A percentile compares a stretch with the other conserved stretches of the same genome.
phyloP scores from a whole-genome alignment of 1,140 invertebrate species.

The Drosophila lacteicornis region DNA sequence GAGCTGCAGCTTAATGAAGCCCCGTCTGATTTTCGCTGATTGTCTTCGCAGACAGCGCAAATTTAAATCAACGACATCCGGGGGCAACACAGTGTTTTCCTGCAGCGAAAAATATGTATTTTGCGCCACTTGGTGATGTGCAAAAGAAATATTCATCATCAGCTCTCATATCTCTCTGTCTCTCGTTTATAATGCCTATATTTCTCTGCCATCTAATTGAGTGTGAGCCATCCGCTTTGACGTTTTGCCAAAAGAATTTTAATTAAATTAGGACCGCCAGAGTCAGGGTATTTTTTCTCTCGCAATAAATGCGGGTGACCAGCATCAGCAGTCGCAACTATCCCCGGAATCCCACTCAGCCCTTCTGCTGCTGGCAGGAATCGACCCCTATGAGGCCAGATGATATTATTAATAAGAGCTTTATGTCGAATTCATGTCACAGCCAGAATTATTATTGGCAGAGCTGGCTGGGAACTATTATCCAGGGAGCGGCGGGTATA shows the following conservation, averaged over 20 bases:
- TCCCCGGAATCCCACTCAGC: constrained; percentile 7
- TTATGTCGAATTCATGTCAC: constrained; percentile 53
- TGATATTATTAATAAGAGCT: constrained; percentile 52
- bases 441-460: constrained; percentile 43
- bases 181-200: constrained; percentile 12
- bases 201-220: constrained; percentile 53
- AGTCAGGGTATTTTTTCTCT: neutral
- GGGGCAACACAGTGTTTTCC: constrained; percentile 40
- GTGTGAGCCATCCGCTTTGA: constrained; percentile 45
- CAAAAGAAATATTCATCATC: constrained; percentile 32
- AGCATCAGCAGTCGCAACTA: neutral
- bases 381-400: constrained; percentile 29
- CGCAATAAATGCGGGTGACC: constrained; percentile 58
- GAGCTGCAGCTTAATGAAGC: constrained; percentile 56
- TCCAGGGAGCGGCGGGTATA: neutral
- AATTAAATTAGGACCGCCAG: constrained; percentile 64
- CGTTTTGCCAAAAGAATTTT: constrained; percentile 76
- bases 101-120: constrained; percentile 36
- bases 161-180: constrained; percentile 17
- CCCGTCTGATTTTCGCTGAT: constrained; percentile 58
- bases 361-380: neutral
- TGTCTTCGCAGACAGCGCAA: constrained; percentile 74
- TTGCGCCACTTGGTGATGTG: constrained; percentile 38
- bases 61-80: constrained; percentile 81
- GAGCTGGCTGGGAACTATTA: constrained; percentile 21